Percentiles rank a stretch among this genome's conserved stretches.
phyloP scores from a whole-genome alignment of 2,113 vertebrate species.

The Austrofundulus limnaeus region DNA sequence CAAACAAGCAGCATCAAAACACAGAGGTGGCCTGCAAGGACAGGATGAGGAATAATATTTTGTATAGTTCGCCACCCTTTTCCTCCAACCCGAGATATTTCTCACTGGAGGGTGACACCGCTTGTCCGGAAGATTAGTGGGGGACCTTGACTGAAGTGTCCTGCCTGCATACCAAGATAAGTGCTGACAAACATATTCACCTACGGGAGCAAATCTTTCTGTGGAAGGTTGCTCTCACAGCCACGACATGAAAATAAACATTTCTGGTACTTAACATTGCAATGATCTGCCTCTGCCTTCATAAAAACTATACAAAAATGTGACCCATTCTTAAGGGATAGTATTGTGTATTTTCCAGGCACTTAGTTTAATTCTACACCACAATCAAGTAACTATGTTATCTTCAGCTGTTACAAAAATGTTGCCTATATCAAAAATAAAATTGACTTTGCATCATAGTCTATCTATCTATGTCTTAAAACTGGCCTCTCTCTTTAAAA shows the following conservation, averaged over 20 bases:
- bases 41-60: constrained; percentile 51
- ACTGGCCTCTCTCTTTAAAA: too few relatives aligned
- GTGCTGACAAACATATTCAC: constrained; percentile 64
- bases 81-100: constrained; percentile 57
- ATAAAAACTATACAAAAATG: constrained; percentile 21
- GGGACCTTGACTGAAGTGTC: constrained; percentile 61
- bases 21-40: constrained; percentile 48
- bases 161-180: constrained; percentile 65
- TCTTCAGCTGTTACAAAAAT: too few relatives aligned
- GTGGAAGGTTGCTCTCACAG: constrained; percentile 37
- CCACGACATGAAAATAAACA: constrained; percentile 38
- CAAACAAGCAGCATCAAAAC: constrained; percentile 19
- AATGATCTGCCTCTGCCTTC: constrained; percentile 49
- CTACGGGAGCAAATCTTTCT: constrained; percentile 39
- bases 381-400: too few relatives aligned
- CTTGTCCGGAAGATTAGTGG: constrained; percentile 69
- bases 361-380: too few relatives aligned
- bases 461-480: too few relatives aligned
- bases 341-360: too few relatives aligned
- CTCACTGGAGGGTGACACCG: constrained; percentile 60
- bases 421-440: too few relatives aligned
- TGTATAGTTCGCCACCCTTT: constrained; percentile 34
- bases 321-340: constrained; percentile 6
- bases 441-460: too few relatives aligned
- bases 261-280: too few relatives aligned